Conservation (phyloP, 1,140 invertebrate species). For the Onthophagus taurus region DNA sequence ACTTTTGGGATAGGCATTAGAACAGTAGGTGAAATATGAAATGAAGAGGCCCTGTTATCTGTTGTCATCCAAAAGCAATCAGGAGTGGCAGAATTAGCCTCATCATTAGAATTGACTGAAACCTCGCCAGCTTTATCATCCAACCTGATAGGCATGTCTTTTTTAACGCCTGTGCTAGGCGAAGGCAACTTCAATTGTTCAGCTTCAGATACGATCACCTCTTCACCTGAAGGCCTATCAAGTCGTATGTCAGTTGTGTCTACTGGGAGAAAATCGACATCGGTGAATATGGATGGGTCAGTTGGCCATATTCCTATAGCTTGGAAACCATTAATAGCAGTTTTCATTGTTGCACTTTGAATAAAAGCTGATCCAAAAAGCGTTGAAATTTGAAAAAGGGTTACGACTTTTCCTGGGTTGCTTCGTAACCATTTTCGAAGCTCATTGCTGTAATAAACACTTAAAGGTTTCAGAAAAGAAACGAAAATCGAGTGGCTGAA, state of each 20-base stretch:
- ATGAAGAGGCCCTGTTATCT: too few relatives aligned
- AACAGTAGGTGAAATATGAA: too few relatives aligned
- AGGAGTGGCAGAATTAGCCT: too few relatives aligned
- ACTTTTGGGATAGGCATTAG: constrained; percentile 4
- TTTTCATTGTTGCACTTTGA: constrained; percentile 7
- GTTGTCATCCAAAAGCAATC: too few relatives aligned
- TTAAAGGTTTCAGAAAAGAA: constrained; percentile 24
- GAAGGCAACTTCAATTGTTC: not conserved
- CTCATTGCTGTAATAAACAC: constrained; percentile 3
- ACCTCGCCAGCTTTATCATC: constrained; percentile 1
- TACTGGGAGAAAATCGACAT: constrained; percentile 18
- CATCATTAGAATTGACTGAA: not conserved
- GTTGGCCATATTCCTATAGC: constrained; percentile 19
- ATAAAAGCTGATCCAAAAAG: constrained; percentile 5
- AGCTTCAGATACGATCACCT: not conserved
- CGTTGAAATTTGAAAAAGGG: constrained; percentile 1
- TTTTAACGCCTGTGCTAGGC: not conserved
- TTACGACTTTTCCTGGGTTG: constrained; percentile 5
- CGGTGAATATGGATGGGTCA: constrained; percentile 17
- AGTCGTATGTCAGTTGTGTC: constrained; percentile 13
- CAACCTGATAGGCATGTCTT: constrained; percentile 1
- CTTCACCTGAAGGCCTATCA: too few relatives aligned
- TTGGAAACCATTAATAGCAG: constrained; percentile 20
- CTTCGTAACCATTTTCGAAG: not conserved
- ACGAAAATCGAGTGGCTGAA: constrained; percentile 36